Evolutionary conservation across 2,888 invertebrate species (phyloP).

Genomic region (Steromphala cineraria): DNA sequence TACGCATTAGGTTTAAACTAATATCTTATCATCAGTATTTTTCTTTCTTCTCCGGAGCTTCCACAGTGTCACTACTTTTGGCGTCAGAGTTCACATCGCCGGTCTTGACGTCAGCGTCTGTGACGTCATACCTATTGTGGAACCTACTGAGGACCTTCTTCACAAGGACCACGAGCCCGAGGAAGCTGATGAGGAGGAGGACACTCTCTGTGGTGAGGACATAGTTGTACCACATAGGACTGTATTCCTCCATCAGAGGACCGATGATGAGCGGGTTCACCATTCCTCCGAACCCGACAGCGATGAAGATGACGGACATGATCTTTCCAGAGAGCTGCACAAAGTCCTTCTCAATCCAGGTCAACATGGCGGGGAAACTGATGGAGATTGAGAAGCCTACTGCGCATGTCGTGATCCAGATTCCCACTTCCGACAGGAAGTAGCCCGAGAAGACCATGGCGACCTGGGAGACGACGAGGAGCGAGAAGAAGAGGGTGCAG

Average conservation of each 20-base stretch:
- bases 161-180: background rate
- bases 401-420: background rate
- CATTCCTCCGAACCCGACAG: conserved; percentile 12
- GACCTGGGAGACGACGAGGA: background rate
- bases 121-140: background rate
- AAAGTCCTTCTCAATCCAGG: conserved; percentile 19
- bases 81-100: too few species aligned
- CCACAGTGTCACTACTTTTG: too few species aligned
- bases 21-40: too few species aligned
- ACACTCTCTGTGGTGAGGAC: background rate
- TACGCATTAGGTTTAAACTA: too few species aligned
- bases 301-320: background rate
- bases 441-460: background rate
- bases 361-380: conserved; percentile 11
- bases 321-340: conserved; percentile 16
- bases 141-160: background rate
- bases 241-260: conserved; percentile 1
- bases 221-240: conserved; percentile 18
- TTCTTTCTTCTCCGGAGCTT: too few species aligned
- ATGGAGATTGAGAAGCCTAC: conserved; percentile 2
- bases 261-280: conserved; percentile 9
- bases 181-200: background rate
- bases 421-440: background rate
- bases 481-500: background rate
- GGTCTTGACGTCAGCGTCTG: too few species aligned